These are phyloP conservation scores for Falco cherrug DNA, from an alignment of 2,797 vertebrate species.

Conservation along the genomic window DNA sequence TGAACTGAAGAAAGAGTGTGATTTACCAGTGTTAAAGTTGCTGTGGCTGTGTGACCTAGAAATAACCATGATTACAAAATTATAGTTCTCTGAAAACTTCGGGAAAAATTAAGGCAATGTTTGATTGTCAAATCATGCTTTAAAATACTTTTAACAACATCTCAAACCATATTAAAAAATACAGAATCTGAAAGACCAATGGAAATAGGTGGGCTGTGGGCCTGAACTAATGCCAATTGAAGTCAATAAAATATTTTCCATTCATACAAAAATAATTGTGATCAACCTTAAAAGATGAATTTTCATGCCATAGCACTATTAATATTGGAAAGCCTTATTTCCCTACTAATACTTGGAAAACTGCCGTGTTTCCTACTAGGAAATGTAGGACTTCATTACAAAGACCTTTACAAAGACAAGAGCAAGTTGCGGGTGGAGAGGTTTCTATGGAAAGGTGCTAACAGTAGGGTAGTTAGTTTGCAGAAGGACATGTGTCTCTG, in stretches of 20 bases:
- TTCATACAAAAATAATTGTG: background rate
- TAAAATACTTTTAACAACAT: conserved; percentile 39
- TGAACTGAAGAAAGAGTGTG: conserved; percentile 14
- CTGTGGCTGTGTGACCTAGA: conserved; percentile 23
- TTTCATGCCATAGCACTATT: background rate
- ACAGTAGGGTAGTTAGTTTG: background rate
- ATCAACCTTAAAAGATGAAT: background rate
- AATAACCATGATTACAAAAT: conserved; percentile 15
- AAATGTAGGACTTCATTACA: background rate
- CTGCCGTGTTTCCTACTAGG: background rate
- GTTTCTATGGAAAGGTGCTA: background rate
- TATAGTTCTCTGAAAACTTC: background rate
- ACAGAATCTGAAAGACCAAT: background rate
- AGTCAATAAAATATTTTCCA: background rate
- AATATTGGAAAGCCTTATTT: background rate
- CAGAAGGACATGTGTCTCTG: background rate
- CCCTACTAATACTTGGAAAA: background rate
- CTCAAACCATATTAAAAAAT: background rate
- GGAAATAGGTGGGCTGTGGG: background rate
- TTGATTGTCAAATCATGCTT: conserved; percentile 28
- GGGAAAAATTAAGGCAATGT: conserved; percentile 59
- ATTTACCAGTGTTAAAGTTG: conserved; percentile 26
- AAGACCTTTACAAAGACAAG: background rate
- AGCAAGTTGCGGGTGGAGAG: background rate
- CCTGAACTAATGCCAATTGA: background rate